phyloP scores from a whole-genome alignment of 2,797 vertebrate genomes.

The Bryconaethiops microstoma region DNA sequence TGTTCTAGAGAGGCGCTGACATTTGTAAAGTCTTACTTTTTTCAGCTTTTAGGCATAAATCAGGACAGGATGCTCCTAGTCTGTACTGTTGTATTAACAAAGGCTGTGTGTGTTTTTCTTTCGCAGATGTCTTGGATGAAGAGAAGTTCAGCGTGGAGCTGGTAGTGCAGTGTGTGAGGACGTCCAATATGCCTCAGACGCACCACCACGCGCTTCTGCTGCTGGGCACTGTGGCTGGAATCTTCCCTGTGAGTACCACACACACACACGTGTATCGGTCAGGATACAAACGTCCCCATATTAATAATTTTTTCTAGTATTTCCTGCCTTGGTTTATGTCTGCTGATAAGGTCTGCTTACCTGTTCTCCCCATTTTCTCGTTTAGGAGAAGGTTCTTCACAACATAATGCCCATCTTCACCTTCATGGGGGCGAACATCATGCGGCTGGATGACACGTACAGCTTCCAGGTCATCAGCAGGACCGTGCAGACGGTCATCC shows the following conservation, averaged over 20 bases:
- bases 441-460: constrained; percentile 93
- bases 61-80: no score
- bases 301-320: not conserved
- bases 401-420: constrained; percentile 99
- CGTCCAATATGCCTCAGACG: constrained; percentile 91
- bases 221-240: constrained; percentile 84
- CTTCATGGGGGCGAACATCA: constrained; percentile 94
- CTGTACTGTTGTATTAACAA: no score
- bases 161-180: constrained; percentile 91
- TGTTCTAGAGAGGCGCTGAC: no score
- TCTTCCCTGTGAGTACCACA: constrained; percentile 88
- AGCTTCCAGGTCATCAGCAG: constrained; percentile 96
- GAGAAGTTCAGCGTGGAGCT: constrained; percentile 95
- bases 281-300: not conserved
- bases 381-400: constrained; percentile 96
- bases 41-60: no score
- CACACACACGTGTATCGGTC: not conserved
- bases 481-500: constrained; percentile 93
- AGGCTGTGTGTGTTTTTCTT: not conserved
- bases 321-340: not conserved
- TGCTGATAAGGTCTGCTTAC: no score
- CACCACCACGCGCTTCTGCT: constrained; percentile 95
- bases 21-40: no score
- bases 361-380: not conserved
- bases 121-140: constrained; percentile 85